Evolutionary conservation across 1,140 invertebrate species (phyloP).

Genomic region (Drosophila dunni): DNA sequence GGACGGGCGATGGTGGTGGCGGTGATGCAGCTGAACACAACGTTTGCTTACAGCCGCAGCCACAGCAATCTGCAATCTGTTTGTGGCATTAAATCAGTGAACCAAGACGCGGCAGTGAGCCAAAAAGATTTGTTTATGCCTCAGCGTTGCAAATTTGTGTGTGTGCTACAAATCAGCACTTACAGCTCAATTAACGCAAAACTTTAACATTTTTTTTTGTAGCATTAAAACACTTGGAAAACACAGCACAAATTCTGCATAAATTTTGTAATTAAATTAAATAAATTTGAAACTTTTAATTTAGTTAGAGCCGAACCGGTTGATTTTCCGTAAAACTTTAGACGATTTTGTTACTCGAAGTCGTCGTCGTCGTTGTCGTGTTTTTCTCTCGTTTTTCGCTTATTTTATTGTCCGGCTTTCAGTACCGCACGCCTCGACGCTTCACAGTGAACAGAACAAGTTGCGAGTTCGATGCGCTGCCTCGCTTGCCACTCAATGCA

Average conservation of each 20-base stretch:
- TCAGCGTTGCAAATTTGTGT: constrained; percentile 71
- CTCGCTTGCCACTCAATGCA: constrained; percentile 35
- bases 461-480: constrained; percentile 49
- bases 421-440: constrained; percentile 56
- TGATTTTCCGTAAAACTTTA: neutral
- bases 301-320: neutral
- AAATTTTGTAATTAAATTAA: neutral
- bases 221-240: neutral
- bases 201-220: constrained; percentile 16
- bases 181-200: constrained; percentile 75
- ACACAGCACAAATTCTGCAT: neutral
- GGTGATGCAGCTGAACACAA: constrained; percentile 15
- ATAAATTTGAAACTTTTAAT: neutral
- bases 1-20: neutral
- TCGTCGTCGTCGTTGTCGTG: neutral
- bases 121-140: constrained; percentile 74
- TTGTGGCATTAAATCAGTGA: constrained; percentile 83
- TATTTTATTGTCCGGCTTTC: constrained; percentile 45
- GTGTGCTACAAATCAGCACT: constrained; percentile 65
- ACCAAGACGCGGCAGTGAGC: constrained; percentile 69
- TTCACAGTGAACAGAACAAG: constrained; percentile 59
- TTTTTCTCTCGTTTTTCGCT: constrained; percentile 21
- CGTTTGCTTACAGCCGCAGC: constrained; percentile 38
- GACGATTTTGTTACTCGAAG: constrained; percentile 1
- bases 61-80: constrained; percentile 76